Evolutionary conservation across 2,797 vertebrate species (phyloP), one percentile per base, ranked within the genome.

Genomic region (Eulemur mongoz): DNA sequence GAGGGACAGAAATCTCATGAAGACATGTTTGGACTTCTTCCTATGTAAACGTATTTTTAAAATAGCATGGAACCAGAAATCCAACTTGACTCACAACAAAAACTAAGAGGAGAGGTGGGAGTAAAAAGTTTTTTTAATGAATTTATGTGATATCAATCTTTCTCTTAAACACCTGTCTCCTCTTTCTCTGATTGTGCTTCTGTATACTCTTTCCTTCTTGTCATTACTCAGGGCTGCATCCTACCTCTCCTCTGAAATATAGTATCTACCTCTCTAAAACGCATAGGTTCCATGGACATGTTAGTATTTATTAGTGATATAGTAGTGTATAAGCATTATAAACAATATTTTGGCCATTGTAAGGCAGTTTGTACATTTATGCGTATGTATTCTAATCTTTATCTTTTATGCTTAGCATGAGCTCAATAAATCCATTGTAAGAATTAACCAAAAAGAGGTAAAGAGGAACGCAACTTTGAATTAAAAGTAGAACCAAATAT

Each of bases 341-440:
- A 94, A 40, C 35, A 57, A 22, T 75, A 6, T 63, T 59, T 88
- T 61, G 14, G 18, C 83, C 72, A 27, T 75, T 43, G 22, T 27
- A 94, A 38, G 52, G 32, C 32, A 88, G 30, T 75, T 91, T 79
- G n/a, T 87, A 48, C 20, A 45, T 48, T 80, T 93, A 32, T 70
- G 10, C 75, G 7, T 69, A 45, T 79, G 1, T 59, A 11, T 59
- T 91, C 17, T 95, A 43, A 69, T 80, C 65, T 57, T 88, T 84
- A n/a, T 63, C 48, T 89, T 69, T 86, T 63, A 63, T 73, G 45
- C 57, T 89, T 85, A 82, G 45, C 50, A 48, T 94, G 30, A 86
- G 35, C 63, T 95, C 72, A 89, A 13, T 93, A 92, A 93, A 54
- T 79, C 35, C 38, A 79, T 83, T 93, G 7, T 93, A 76, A 80